phyloP scores from a whole-genome alignment of 2,113 vertebrate species.

The Pollimyrus isidori region DNA sequence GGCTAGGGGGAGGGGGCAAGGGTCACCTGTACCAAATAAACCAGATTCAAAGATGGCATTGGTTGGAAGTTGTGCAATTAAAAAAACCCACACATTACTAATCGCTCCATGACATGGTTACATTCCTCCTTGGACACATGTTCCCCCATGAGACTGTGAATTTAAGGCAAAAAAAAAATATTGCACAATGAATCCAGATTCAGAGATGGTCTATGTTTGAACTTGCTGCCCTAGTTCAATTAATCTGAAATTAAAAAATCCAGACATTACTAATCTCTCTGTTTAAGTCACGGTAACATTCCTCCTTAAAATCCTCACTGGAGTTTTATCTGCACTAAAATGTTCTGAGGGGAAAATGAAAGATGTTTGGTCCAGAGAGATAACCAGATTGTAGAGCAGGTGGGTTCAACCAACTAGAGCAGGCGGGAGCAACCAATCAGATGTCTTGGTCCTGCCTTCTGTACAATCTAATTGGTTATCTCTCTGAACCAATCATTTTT shows the following conservation, averaged over 20 bases:
- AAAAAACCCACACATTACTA: neutral
- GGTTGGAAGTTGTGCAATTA: neutral
- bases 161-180: neutral
- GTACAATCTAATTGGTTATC: too few relatives aligned
- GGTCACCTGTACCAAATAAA: neutral
- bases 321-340: too few relatives aligned
- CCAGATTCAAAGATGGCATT: conserved; percentile 1
- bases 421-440: too few relatives aligned
- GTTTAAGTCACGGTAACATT: neutral
- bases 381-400: too few relatives aligned
- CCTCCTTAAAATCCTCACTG: neutral
- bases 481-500: too few relatives aligned
- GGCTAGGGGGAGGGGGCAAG: neutral
- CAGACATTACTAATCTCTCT: neutral
- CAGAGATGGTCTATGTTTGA: conserved; percentile 13
- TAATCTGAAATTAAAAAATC: neutral
- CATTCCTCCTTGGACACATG: neutral
- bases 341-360: too few relatives aligned
- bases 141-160: neutral
- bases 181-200: neutral
- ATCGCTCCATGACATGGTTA: neutral
- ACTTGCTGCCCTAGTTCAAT: neutral
- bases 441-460: too few relatives aligned
- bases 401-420: too few relatives aligned
- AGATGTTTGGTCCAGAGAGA: too few relatives aligned